Evolutionary conservation across 2,888 invertebrate species (phyloP).

Genomic region (Poecilus cupreus): DNA sequence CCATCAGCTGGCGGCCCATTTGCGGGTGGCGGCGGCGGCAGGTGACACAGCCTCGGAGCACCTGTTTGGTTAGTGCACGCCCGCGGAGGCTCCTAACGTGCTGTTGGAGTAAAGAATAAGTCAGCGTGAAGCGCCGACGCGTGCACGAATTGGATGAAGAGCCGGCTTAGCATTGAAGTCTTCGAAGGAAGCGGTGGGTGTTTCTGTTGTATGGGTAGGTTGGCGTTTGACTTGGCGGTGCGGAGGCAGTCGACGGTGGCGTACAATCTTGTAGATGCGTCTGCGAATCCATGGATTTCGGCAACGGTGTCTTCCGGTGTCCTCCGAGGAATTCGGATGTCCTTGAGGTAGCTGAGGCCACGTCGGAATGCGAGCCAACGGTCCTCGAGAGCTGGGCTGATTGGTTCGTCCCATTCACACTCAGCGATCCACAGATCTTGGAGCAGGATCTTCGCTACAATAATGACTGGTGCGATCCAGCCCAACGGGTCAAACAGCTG

Average conservation of each 20-base stretch:
- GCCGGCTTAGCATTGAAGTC: neutral
- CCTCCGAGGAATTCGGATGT: neutral
- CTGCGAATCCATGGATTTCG: slow-evolving; percentile 62
- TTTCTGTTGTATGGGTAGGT: neutral
- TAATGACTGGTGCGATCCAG: slow-evolving; percentile 14
- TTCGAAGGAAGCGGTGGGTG: neutral
- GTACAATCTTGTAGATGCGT: slow-evolving; percentile 62
- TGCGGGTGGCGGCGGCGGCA: slow-evolving; percentile 19
- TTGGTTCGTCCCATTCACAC: neutral
- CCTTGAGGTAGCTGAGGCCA: neutral
- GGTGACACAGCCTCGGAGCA: neutral
- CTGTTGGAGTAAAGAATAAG: neutral
- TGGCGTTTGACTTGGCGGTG: neutral
- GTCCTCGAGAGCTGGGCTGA: neutral
- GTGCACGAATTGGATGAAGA: neutral
- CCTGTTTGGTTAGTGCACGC: neutral
- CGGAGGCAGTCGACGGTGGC: slow-evolving; percentile 62
- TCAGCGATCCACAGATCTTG: slow-evolving; percentile 47
- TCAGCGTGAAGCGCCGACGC: neutral
- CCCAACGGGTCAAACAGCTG: slow-evolving; percentile 27
- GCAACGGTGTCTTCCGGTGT: neutral
- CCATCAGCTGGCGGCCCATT: slow-evolving; percentile 61
- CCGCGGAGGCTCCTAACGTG: neutral
- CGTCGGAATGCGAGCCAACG: neutral
- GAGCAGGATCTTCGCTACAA: slow-evolving; percentile 53